Conservation (phyloP, 2,113 vertebrate species). For the Chrysemys picta region DNA sequence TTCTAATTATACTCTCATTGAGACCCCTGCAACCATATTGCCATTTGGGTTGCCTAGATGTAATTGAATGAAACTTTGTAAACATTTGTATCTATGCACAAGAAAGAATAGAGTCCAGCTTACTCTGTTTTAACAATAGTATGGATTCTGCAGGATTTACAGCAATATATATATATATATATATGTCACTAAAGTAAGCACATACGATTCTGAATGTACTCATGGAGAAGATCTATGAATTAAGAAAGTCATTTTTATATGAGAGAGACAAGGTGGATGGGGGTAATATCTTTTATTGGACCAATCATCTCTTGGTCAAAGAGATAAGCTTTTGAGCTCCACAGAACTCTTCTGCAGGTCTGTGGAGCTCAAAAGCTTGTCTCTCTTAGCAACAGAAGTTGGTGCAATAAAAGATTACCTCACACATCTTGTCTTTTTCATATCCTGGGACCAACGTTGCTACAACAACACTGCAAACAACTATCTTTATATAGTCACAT, state of each 20-base stretch:
- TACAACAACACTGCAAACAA: background rate
- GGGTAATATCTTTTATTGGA: background rate
- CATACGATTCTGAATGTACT: background rate
- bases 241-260: background rate
- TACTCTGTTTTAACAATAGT: background rate
- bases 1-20: constrained; percentile 43
- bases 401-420: background rate
- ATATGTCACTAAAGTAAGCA: background rate
- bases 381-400: background rate
- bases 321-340: background rate
- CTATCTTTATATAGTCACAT: background rate
- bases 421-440: background rate
- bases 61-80: constrained; percentile 64
- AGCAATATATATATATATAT: background rate
- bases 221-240: background rate
- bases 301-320: background rate
- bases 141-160: background rate
- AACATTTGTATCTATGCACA: constrained; percentile 53
- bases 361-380: background rate
- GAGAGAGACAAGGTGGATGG: background rate
- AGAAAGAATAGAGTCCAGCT: background rate
- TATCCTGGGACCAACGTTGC: background rate
- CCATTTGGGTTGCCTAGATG: constrained; percentile 52
- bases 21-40: constrained; percentile 45
- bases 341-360: background rate